Percentiles rank a stretch among this genome's conserved stretches.
phyloP scores from a whole-genome alignment of 2,888 invertebrate species.

The Sarcophaga caerulescens region DNA sequence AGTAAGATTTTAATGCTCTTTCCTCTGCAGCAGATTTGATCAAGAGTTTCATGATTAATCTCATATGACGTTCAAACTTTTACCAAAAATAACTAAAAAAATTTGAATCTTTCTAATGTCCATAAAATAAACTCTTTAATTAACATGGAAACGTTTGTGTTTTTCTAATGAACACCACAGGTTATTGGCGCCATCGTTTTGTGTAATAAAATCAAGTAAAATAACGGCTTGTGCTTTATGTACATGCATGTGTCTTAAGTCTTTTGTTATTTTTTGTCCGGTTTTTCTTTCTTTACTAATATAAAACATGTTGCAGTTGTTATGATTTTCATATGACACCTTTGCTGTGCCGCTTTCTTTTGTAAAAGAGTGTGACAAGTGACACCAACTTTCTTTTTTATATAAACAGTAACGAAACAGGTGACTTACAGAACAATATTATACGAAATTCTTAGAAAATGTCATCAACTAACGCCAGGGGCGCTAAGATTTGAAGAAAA shows the following conservation, averaged over 20 bases:
- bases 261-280: neutral
- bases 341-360: neutral
- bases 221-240: neutral
- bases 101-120: too few relatives aligned
- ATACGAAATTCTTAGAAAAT: neutral
- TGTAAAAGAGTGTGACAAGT: slow-evolving; percentile 11
- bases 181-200: too few relatives aligned
- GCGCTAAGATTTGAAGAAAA: neutral
- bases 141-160: too few relatives aligned
- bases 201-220: neutral
- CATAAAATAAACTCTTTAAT: too few relatives aligned
- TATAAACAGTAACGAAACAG: too few relatives aligned
- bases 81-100: too few relatives aligned
- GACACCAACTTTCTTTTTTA: neutral
- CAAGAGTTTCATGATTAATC: too few relatives aligned
- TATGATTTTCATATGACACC: slow-evolving; percentile 9
- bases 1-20: too few relatives aligned
- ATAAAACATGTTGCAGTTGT: neutral
- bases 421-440: too few relatives aligned
- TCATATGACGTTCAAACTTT: too few relatives aligned
- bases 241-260: neutral
- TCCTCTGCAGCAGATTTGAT: too few relatives aligned
- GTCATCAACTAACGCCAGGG: neutral
- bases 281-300: neutral
- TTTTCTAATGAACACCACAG: too few relatives aligned